Base-by-base conservation (phyloP, 1,140 invertebrate species). In the Delia radicum region DNA sequence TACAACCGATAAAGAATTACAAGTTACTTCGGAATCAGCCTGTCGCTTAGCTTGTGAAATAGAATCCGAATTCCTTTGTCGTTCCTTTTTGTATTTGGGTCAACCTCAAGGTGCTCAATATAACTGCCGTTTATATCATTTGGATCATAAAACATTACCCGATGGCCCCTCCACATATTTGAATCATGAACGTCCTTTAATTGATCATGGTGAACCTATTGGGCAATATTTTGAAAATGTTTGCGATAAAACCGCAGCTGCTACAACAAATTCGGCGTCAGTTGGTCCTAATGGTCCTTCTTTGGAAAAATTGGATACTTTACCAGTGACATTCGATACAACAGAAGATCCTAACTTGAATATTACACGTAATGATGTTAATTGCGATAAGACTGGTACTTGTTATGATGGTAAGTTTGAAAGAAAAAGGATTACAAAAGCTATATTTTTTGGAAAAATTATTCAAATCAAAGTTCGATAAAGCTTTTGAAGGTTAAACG, bases 311-410 rank as follows among this genome's bases (percentile, higher is more conserved):
- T 82, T 87, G 71, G 88, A 92, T 77, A 88, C 89, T 0, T 86
- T 94, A 37, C 92, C 93, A 3, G 89, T 94, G 1, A 91, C 91
- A 1, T 90, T 94, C 81, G 92, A 94, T 74, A 90, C 92, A 13
- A 91, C 91, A 27, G 91, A 93, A 85, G 92, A 94, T 82, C 88
- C 91, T 6, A 89, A 87, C 48, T 79, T 93, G 74, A 94, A 94
- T 80, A 81, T 93, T 73, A 93, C 92, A 2, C 89, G 92, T 80
- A 91, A 90, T 78, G 93, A 94, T 79, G 92, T 94, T 15, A 96
- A 96, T 87, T 98, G 96, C 83, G 96, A 97, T 87, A 95, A 95
- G 81, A 96, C 95, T 33, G 96, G 96, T 81, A 96, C 95, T 73
- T 98, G 96, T 82, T 97, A 97, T 80, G 95, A 98, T 87, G 95